Evolutionary conservation across 35 echinoderm and acorn worm species (phyloP).

Genomic region (Strongylocentrotus purpuratus): DNA sequence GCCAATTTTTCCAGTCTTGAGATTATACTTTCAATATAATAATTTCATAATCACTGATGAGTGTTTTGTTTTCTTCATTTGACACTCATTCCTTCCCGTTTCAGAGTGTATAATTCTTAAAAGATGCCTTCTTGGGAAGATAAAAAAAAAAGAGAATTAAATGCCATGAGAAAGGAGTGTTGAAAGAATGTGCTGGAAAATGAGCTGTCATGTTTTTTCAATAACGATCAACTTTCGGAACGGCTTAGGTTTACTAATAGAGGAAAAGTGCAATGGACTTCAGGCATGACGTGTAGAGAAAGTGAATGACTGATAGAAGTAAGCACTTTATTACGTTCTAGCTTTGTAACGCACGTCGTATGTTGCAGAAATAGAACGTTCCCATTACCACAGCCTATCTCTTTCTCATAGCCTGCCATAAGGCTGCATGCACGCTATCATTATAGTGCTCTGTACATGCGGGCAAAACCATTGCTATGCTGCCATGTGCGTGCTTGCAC

Average conservation of each 20-base stretch:
- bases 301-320: background rate
- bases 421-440: too few relatives aligned
- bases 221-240: background rate
- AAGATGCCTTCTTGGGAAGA: too few relatives aligned
- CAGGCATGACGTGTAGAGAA: background rate
- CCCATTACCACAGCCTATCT: background rate
- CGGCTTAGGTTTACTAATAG: background rate
- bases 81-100: too few relatives aligned
- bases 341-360: background rate
- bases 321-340: background rate
- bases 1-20: too few relatives aligned
- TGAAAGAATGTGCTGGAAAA: background rate
- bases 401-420: background rate
- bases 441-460: too few relatives aligned
- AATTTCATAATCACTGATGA: too few relatives aligned
- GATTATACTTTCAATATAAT: too few relatives aligned
- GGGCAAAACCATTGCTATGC: too few relatives aligned
- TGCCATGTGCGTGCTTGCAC: too few relatives aligned
- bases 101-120: too few relatives aligned
- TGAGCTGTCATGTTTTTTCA: background rate
- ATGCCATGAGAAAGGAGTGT: background rate
- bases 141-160: too few relatives aligned
- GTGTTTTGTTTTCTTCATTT: too few relatives aligned
- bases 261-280: background rate
- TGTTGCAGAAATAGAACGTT: background rate